Conservation (phyloP, 1,140 invertebrate species). For the Oppia nitens region DNA sequence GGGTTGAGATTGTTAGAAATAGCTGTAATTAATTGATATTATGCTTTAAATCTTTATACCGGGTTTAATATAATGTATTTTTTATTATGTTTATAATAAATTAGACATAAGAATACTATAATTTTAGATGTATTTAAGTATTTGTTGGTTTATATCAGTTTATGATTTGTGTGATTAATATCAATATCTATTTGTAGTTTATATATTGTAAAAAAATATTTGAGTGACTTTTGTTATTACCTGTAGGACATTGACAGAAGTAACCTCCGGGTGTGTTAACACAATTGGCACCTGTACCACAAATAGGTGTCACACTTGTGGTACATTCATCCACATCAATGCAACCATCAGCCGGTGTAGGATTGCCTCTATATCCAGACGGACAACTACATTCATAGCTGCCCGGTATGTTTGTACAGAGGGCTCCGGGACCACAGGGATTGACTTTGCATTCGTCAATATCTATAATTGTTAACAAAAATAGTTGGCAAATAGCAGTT, state of each 20-base stretch:
- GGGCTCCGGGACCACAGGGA: slow-evolving; percentile 50
- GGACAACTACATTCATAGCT: slow-evolving; percentile 33
- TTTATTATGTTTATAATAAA: too few species aligned
- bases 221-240: too few species aligned
- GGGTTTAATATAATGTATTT: too few species aligned
- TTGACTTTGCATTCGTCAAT: slow-evolving; percentile 46
- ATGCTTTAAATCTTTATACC: too few species aligned
- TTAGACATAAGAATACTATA: too few species aligned
- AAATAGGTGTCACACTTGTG: slow-evolving; percentile 36
- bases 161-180: too few species aligned
- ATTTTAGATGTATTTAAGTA: too few species aligned
- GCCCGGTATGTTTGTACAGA: slow-evolving; percentile 51
- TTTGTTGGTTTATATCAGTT: too few species aligned
- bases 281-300: slow-evolving; percentile 63
- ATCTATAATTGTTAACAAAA: slow-evolving; percentile 29
- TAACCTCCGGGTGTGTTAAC: slow-evolving; percentile 64
- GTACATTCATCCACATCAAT: slow-evolving; percentile 37
- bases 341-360: slow-evolving; percentile 24
- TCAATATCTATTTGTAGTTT: too few species aligned
- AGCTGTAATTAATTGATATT: too few species aligned
- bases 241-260: slow-evolving; percentile 67
- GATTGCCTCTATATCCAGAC: slow-evolving; percentile 8
- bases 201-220: too few species aligned
- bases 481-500: not conserved
- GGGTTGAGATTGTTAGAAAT: too few species aligned